These are phyloP conservation scores for Bolinopsis microptera DNA, from an alignment of 37 sponge, comb jelly and placozoan species.

Conservation along the genomic window DNA sequence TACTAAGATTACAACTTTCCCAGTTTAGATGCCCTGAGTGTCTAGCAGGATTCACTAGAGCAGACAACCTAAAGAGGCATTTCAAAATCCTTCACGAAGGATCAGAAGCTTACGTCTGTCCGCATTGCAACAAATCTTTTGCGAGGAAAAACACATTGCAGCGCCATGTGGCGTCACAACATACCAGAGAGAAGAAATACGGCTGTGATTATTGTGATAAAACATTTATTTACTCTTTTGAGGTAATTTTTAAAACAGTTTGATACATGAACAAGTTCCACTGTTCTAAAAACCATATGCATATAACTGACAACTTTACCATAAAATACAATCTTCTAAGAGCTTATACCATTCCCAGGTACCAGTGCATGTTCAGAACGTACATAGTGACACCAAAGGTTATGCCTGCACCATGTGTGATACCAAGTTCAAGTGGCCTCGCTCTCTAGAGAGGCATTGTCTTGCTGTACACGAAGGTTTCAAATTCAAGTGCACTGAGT, in stretches of 20 bases:
- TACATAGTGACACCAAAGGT: slow-evolving; percentile 12
- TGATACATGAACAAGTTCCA: neutral
- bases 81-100: slow-evolving; percentile 62
- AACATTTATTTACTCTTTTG: slow-evolving; percentile 40
- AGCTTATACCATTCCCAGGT: slow-evolving; percentile 8
- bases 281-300: too few species aligned
- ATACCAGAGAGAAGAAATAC: slow-evolving; percentile 52
- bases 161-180: slow-evolving; percentile 20
- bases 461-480: slow-evolving; percentile 23
- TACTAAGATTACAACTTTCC: too few species aligned
- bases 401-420: slow-evolving; percentile 32
- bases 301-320: too few species aligned
- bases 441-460: slow-evolving; percentile 7
- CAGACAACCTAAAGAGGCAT: slow-evolving; percentile 49
- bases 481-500: slow-evolving; percentile 63
- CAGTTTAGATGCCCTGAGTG: slow-evolving; percentile 62
- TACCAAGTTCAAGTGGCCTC: slow-evolving; percentile 48
- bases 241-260: neutral
- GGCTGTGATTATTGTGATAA: slow-evolving; percentile 51
- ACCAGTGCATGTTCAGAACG: slow-evolving; percentile 22
- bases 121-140: slow-evolving; percentile 15
- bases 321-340: too few species aligned
- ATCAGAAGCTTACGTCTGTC: slow-evolving; percentile 4
- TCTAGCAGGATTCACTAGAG: slow-evolving; percentile 1
- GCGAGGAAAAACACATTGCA: slow-evolving; percentile 57